phyloP scores from a whole-genome alignment of 2,797 vertebrate genomes.

The Gambusia yucatana region DNA sequence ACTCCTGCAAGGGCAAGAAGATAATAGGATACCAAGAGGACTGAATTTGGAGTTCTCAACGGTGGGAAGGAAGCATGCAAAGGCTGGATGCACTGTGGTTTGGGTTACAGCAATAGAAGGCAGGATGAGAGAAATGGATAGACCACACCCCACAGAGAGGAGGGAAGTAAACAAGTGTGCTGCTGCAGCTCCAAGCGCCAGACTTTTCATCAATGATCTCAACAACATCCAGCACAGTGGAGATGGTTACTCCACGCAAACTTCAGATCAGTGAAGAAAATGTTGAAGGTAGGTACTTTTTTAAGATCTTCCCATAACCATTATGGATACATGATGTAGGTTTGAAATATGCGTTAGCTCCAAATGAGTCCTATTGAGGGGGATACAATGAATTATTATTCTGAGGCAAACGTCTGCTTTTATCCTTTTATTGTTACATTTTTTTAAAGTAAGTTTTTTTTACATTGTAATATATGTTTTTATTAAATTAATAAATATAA shows the following conservation, averaged over 20 bases:
- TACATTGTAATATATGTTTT: not conserved
- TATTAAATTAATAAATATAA: not conserved
- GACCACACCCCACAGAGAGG: constrained; percentile 46
- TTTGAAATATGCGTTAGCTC: not conserved
- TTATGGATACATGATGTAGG: not conserved
- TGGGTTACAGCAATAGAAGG: constrained; percentile 30
- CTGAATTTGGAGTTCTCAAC: constrained; percentile 15
- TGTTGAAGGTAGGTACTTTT: constrained; percentile 62
- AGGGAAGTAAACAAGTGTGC: constrained; percentile 47
- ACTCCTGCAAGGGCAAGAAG: constrained; percentile 10
- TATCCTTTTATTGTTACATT: not conserved
- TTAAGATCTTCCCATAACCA: not conserved
- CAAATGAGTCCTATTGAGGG: not conserved
- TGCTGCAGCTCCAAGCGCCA: constrained; percentile 5
- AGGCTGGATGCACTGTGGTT: constrained; percentile 4
- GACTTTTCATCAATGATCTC: constrained; percentile 51
- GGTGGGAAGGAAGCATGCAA: constrained; percentile 1
- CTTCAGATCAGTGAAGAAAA: constrained; percentile 56
- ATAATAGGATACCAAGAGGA: constrained; percentile 9
- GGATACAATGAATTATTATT: not conserved
- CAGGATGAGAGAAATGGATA: constrained; percentile 23
- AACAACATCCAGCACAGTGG: constrained; percentile 51
- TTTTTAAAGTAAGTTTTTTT: not conserved
- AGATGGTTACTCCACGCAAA: constrained; percentile 71
- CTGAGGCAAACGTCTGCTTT: not conserved